Evolutionary conservation across 1,140 invertebrate genomes (phyloP).

Genomic region (Calephelis nemesis): DNA sequence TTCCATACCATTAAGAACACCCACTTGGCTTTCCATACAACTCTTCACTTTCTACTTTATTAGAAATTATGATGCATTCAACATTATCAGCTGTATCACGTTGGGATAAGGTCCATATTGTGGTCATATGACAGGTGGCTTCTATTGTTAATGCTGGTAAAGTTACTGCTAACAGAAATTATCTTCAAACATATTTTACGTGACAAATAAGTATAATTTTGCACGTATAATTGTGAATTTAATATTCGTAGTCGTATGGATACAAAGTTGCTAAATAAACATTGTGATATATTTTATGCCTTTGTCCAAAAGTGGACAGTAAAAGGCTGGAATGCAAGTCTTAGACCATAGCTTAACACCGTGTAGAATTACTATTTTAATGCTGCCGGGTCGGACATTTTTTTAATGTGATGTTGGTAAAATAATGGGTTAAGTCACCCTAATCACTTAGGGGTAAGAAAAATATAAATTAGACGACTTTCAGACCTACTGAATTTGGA

Average conservation of each 20-base stretch:
- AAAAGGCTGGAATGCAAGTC: no score
- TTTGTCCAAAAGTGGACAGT: no score
- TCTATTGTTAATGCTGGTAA: constrained; percentile 8
- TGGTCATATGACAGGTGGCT: not conserved
- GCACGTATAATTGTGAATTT: constrained; percentile 3
- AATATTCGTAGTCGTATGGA: not conserved
- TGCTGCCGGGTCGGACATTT: no score
- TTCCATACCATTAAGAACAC: constrained; percentile 7
- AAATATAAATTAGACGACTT: no score
- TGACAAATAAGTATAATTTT: constrained; percentile 7
- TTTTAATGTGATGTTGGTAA: no score
- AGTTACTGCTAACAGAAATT: constrained; percentile 18
- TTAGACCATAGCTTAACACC: no score
- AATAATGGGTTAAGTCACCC: no score
- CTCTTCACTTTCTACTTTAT: not conserved
- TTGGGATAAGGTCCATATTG: constrained; percentile 1
- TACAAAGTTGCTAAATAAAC: no score
- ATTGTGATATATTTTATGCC: no score
- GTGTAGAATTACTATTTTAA: no score
- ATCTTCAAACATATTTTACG: constrained; percentile 14
- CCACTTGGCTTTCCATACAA: not conserved
- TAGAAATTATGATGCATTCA: constrained; percentile 9
- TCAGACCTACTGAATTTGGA: no score
- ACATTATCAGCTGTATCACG: not conserved
- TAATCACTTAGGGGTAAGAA: no score